Base-by-base conservation (phyloP, 2,113 vertebrate genomes). In the Furnarius figulus region DNA sequence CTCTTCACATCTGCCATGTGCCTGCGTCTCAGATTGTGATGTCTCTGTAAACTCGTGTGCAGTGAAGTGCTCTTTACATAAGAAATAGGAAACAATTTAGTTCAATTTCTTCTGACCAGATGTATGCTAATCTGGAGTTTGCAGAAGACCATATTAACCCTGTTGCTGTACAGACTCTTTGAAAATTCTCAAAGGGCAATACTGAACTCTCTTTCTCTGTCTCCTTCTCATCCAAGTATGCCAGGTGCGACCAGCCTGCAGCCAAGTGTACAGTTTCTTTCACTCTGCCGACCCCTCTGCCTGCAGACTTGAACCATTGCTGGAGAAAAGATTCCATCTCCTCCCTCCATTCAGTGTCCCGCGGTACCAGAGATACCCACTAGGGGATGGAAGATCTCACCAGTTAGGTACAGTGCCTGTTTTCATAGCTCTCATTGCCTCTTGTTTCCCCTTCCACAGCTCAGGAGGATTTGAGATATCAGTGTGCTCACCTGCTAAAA, bases 261-360 rank as follows among this genome's bases (percentile, higher is more conserved):
- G 96, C 91, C 98, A 98, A 52, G 97, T 98, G 53, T 98, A 98
- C 96, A 98, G 98, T 84, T 98, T 98, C 93, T 98, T 98, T 96
- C 98, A 98, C 73, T 98, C 98, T 21, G 98, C 98, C 16, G 98
- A 98, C 85, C 98, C 98, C 20, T 98, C 98, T 9, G 98, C 98
- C 55, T 98, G 98, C 14, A 87, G 98, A 75, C 97, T 98, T 6
- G 98, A 98, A 85, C 98, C 98, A 1, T 63, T 98, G 47, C 74
- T 98, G 96, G 98, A 98, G 95, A 98, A 97, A 91, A 97, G 87
- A 52, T 98, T 98, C 96, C 98, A 98, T 80, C 97, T 98, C 75
- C 93, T 98, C 95, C 97, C 98, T 27, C 98, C 98, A 0, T 98
- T 98, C 96, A 97, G 95, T 9, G 98, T 98, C 73, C 98, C 98